A percentile compares a stretch with the other conserved stretches of the same genome.
phyloP scores from a whole-genome alignment of 2,797 vertebrate genomes.

The Vespertilio murinus region DNA sequence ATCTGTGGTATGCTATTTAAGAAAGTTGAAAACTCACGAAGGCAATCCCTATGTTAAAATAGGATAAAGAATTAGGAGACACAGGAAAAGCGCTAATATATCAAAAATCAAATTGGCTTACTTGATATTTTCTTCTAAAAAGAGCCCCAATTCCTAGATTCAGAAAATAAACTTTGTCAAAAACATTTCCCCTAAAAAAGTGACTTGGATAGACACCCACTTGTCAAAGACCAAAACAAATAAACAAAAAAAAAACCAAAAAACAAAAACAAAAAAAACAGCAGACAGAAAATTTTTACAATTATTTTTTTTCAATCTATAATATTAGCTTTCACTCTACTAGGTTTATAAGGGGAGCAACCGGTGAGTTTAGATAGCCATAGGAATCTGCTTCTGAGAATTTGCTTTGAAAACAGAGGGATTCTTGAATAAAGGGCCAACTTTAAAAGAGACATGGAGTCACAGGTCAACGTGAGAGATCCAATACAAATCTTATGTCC shows the following conservation, averaged over 20 bases:
- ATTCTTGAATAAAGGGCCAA: background rate
- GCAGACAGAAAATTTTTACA: background rate
- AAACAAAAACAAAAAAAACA: background rate
- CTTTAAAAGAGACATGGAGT: slow-evolving; percentile 10
- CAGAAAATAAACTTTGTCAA: slow-evolving; percentile 13
- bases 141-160: background rate
- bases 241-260: too few relatives aligned
- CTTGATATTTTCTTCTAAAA: slow-evolving; percentile 6
- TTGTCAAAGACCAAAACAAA: background rate
- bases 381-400: background rate
- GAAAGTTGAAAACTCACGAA: background rate
- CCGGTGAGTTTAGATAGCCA: background rate
- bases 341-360: background rate
- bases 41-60: background rate
- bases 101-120: background rate
- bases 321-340: background rate
- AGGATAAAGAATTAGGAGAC: background rate
- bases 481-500: background rate
- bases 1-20: background rate
- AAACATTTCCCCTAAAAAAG: background rate
- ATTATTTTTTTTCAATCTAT: background rate
- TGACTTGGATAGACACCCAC: background rate
- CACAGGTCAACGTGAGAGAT: background rate
- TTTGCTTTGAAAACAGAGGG: background rate
- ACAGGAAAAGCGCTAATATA: background rate